Evolutionary conservation across 2,797 vertebrate species (phyloP).

Genomic region (Chloroceryle amazona): DNA sequence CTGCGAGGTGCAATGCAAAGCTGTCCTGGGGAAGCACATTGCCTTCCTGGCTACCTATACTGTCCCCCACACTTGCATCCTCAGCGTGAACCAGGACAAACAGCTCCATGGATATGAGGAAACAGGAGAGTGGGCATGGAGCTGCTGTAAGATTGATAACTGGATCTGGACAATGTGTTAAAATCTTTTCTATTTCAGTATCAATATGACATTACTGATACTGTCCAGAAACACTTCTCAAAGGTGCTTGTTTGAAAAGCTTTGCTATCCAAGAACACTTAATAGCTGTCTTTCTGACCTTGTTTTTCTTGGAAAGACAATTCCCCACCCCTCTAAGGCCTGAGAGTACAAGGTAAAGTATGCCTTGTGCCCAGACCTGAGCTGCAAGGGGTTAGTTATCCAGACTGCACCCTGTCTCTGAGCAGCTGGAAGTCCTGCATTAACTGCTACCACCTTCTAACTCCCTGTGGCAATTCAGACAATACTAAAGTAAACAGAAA

Average conservation of each 20-base stretch:
- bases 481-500: conserved; percentile 24
- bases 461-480: conserved; percentile 6
- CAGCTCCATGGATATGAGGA: neutral
- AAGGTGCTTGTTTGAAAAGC: neutral
- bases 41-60: neutral
- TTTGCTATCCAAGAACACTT: neutral
- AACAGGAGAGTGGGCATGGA: neutral
- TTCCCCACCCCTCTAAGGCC: neutral
- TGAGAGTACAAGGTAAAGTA: neutral
- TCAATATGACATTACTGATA: neutral
- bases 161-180: neutral
- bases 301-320: neutral
- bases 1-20: neutral
- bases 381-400: neutral
- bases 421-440: neutral
- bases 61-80: neutral
- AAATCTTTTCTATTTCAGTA: neutral
- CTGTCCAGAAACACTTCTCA: neutral
- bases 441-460: neutral
- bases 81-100: neutral
- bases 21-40: neutral
- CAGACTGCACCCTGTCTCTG: neutral
- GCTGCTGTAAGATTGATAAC: neutral
- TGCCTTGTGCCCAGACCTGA: neutral
- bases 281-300: neutral